These are phyloP conservation scores for Pyrrhia umbra DNA, from an alignment of 2,888 invertebrate genomes.

Conservation along the genomic window DNA sequence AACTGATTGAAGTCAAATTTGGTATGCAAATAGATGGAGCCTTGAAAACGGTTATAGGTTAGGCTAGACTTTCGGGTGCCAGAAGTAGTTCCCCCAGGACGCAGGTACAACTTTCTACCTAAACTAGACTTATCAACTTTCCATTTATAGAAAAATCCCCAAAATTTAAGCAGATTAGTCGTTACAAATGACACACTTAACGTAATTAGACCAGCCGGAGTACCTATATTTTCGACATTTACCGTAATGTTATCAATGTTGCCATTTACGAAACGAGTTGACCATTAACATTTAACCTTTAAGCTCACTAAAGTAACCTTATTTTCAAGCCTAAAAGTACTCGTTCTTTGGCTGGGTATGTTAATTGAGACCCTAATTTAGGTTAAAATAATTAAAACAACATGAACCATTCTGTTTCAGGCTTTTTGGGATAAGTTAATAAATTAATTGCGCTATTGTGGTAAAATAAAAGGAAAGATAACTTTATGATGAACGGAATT, in stretches of 20 bases:
- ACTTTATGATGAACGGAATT: too few relatives aligned
- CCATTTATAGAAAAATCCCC: too few relatives aligned
- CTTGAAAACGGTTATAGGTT: too few relatives aligned
- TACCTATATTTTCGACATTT: neutral
- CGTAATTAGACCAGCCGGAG: neutral
- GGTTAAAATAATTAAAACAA: constrained; percentile 28
- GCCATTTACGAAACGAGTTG: constrained; percentile 9
- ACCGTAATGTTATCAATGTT: constrained; percentile 2
- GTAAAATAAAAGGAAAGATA: too few relatives aligned
- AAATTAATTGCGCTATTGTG: too few relatives aligned
- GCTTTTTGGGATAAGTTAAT: neutral
- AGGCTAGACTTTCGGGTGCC: too few relatives aligned
- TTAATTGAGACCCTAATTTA: constrained; percentile 33
- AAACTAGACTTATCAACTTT: too few relatives aligned
- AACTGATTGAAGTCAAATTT: too few relatives aligned
- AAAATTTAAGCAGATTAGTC: too few relatives aligned
- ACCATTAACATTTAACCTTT: constrained; percentile 14
- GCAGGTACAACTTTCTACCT: too few relatives aligned
- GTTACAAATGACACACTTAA: neutral
- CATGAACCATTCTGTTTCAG: constrained; percentile 19
- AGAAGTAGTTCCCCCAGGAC: too few relatives aligned
- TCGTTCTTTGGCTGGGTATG: constrained; percentile 18
- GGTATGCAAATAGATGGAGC: too few relatives aligned
- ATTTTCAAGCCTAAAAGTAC: constrained; percentile 1
- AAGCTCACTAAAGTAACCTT: constrained; percentile 10